Percentiles rank a stretch among this genome's conserved stretches.
Conservation (phyloP, 1,140 invertebrate species). For the Mizuhopecten yessoensis region DNA sequence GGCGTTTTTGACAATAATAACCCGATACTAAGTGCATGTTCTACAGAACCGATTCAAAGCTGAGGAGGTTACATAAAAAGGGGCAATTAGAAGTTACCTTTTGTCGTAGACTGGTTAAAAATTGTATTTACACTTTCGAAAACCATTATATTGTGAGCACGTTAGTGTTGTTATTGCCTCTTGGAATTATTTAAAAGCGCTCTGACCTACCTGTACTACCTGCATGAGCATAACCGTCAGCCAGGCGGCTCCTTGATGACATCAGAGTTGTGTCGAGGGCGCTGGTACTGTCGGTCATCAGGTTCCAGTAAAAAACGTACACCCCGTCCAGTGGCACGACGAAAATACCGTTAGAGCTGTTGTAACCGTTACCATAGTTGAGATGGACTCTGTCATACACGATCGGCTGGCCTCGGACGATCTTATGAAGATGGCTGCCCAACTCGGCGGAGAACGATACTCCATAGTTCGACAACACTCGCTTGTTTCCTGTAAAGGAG, state of each 20-base stretch:
- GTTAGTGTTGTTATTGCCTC: too few relatives aligned
- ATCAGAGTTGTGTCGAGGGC: constrained; percentile 42
- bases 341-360: constrained; percentile 45
- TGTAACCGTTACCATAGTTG: constrained; percentile 44
- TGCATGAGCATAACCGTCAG: background rate
- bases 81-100: too few relatives aligned
- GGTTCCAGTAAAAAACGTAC: constrained; percentile 48
- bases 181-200: too few relatives aligned
- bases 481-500: background rate
- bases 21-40: too few relatives aligned
- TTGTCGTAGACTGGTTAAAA: too few relatives aligned
- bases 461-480: background rate
- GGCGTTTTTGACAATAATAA: too few relatives aligned
- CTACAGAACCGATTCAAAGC: too few relatives aligned
- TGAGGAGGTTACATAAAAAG: too few relatives aligned
- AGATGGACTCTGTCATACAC: constrained; percentile 22
- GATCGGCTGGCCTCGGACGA: background rate
- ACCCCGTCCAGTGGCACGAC: constrained; percentile 45
- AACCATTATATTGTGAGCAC: too few relatives aligned
- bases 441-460: constrained; percentile 43
- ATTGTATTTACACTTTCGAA: too few relatives aligned
- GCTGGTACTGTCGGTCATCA: background rate
- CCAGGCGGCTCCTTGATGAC: constrained; percentile 20
- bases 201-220: background rate
- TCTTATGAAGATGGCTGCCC: background rate